These are phyloP conservation scores for Eupristina koningsbergeri DNA, from an alignment of 1,140 invertebrate species.

Conservation along the genomic window DNA sequence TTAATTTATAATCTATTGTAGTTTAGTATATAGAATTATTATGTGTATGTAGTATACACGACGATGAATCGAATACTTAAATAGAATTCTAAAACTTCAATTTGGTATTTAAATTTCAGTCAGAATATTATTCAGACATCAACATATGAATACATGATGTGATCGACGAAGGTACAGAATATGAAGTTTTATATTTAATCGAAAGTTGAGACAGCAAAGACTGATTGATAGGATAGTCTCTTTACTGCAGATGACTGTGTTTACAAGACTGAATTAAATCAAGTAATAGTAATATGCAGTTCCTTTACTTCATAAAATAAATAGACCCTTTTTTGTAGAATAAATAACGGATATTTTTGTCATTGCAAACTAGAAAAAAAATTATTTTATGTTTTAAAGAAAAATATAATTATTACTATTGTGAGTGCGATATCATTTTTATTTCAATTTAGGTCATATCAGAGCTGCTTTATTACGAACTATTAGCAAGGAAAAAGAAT, in stretches of 20 bases:
- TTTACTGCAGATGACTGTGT: background rate
- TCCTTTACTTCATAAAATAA: background rate
- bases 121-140: background rate
- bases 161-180: background rate
- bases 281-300: background rate
- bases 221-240: conserved; percentile 7
- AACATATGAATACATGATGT: conserved; percentile 19
- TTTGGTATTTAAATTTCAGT: conserved; percentile 14
- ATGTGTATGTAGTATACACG: background rate
- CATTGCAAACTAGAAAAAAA: background rate
- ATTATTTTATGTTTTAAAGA: background rate
- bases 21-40: conserved; percentile 12
- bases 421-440: background rate
- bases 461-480: no score
- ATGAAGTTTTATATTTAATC: conserved; percentile 16
- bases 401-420: background rate
- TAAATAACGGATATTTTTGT: background rate
- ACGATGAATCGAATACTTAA: conserved; percentile 3
- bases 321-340: background rate
- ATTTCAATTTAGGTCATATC: no score
- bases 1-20: background rate
- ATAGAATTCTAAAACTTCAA: background rate
- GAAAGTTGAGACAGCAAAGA: background rate
- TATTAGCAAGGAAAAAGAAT: background rate
- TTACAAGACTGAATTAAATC: background rate